These are phyloP conservation scores for Typhlichthys subterraneus DNA, from an alignment of 2,797 vertebrate species.

Conservation along the genomic window DNA sequence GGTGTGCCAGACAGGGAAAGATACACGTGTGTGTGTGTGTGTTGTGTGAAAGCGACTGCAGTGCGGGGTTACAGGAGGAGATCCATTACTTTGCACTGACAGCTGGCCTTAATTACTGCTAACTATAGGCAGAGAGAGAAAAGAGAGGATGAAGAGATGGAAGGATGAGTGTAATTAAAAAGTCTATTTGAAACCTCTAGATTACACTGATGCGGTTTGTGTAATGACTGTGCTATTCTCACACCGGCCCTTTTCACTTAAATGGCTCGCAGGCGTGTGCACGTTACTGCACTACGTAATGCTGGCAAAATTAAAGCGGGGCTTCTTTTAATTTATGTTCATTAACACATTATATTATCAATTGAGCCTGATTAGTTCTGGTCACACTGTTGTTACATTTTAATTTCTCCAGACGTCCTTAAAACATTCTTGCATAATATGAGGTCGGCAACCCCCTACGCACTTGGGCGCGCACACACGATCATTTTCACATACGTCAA, in stretches of 20 bases:
- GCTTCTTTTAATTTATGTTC: no score
- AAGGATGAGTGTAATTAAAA: conserved; percentile 70
- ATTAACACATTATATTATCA: no score
- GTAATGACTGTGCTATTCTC: conserved; percentile 29
- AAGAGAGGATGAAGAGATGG: conserved; percentile 32
- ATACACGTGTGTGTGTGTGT: conserved; percentile 24
- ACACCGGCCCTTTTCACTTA: conserved; percentile 16
- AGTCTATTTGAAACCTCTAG: conserved; percentile 61
- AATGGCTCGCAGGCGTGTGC: neutral
- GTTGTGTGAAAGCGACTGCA: conserved; percentile 35
- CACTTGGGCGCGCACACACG: no score
- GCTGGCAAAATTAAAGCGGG: no score
- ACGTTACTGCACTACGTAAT: no score
- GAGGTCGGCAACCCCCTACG: no score
- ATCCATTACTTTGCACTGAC: conserved; percentile 64
- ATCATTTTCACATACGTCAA: conserved; percentile 37
- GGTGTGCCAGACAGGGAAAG: conserved; percentile 42
- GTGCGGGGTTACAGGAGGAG: conserved; percentile 58
- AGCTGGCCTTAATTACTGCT: conserved; percentile 74
- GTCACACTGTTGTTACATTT: no score
- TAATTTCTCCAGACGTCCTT: no score
- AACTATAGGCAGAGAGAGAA: conserved; percentile 56
- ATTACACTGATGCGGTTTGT: conserved; percentile 42
- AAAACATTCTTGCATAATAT: no score
- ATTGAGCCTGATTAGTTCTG: no score